These are phyloP conservation scores for Vulpes vulpes DNA, from an alignment of 2,113 vertebrate species.

Conservation along the genomic window DNA sequence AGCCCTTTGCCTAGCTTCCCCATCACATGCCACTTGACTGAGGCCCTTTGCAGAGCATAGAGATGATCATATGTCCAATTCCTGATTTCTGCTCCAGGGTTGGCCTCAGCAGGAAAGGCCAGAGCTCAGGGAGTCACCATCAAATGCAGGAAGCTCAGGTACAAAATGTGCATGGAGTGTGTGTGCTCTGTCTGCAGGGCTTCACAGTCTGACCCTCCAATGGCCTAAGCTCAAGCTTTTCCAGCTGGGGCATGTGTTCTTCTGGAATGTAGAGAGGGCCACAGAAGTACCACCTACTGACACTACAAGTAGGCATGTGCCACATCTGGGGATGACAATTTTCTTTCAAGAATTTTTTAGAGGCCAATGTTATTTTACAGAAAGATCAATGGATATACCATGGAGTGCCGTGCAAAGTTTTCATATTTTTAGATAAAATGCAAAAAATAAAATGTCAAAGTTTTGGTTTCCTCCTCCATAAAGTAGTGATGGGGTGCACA, in stretches of 20 bases:
- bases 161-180: accelerated
- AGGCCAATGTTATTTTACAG: neutral
- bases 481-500: accelerated
- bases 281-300: neutral
- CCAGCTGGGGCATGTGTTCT: accelerated
- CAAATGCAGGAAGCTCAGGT: too few relatives aligned
- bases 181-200: accelerated
- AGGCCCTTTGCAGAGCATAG: neutral
- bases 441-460: neutral
- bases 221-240: neutral
- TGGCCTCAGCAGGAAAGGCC: accelerated
- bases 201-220: neutral
- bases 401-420: neutral
- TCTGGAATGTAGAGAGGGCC: accelerated
- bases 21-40: accelerated
- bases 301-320: accelerated
- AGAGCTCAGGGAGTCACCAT: accelerated
- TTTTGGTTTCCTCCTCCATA: neutral
- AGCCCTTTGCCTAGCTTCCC: neutral
- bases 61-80: accelerated
- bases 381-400: too few relatives aligned
- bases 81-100: too few relatives aligned
- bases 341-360: neutral
- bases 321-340: neutral
- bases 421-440: neutral